Evolutionary conservation across 2,888 invertebrate species (phyloP).

Genomic region (Drosophila monieri): DNA sequence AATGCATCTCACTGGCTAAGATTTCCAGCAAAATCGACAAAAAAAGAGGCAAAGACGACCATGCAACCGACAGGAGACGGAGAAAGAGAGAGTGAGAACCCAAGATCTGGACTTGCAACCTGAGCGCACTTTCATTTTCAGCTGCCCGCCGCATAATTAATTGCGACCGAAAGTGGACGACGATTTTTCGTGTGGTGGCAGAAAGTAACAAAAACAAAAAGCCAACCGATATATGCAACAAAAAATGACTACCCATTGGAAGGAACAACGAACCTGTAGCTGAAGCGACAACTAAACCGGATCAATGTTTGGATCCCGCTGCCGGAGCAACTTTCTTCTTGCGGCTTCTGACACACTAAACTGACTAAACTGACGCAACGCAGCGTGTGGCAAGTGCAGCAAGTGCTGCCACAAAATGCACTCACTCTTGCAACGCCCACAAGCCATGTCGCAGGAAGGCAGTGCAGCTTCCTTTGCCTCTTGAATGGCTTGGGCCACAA

Average conservation of each 20-base stretch:
- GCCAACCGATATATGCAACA: not conserved
- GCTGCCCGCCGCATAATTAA: constrained; percentile 73
- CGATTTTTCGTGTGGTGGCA: constrained; percentile 71
- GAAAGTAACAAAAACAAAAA: constrained; percentile 65
- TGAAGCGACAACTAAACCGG: constrained; percentile 69
- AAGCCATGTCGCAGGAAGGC: constrained; percentile 26
- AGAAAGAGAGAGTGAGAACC: constrained; percentile 46
- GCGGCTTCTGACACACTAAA: constrained; percentile 78
- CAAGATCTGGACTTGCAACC: constrained; percentile 35
- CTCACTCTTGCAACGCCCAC: constrained; percentile 63
- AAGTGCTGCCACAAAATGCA: constrained; percentile 56
- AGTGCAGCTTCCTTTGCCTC: constrained; percentile 63
- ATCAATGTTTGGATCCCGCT: constrained; percentile 53
- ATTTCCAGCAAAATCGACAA: constrained; percentile 18
- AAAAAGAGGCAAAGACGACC: constrained; percentile 21
- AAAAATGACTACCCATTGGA: constrained; percentile 24
- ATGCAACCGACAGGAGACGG: constrained; percentile 7
- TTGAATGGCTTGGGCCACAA: constrained; percentile 58
- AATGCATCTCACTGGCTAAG: constrained; percentile 6
- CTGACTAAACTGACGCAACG: constrained; percentile 80
- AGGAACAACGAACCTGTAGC: constrained; percentile 76
- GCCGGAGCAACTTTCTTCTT: constrained; percentile 74
- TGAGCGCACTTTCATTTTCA: constrained; percentile 75
- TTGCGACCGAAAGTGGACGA: constrained; percentile 80
- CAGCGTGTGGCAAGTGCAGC: constrained; percentile 66